Percentiles rank a stretch among this genome's conserved stretches.
phyloP scores from a whole-genome alignment of 1,140 invertebrate genomes.

The Leptinotarsa undecemlineata region DNA sequence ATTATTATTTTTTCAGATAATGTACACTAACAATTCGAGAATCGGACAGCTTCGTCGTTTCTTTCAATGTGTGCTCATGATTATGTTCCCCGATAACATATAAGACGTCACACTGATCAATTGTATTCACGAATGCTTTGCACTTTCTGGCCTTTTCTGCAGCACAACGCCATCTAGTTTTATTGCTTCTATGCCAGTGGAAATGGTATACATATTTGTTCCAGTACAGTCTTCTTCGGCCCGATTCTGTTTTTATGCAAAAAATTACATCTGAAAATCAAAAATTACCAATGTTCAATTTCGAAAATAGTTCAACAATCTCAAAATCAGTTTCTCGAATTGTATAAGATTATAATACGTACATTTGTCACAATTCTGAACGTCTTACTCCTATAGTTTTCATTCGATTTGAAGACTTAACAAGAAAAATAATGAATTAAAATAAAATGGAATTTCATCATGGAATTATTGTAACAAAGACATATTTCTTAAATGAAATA shows the following conservation, averaged over 20 bases:
- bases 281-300: too few species aligned
- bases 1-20: too few species aligned
- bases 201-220: slow-evolving; percentile 33
- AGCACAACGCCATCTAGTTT: slow-evolving; percentile 41
- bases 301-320: too few species aligned
- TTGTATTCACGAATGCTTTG: slow-evolving; percentile 30
- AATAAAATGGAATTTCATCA: too few species aligned
- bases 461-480: too few species aligned
- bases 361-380: too few species aligned
- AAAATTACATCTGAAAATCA: neutral
- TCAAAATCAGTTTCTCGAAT: too few species aligned
- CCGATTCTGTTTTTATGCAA: neutral
- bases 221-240: neutral
- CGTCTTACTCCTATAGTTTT: too few species aligned
- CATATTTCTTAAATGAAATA: too few species aligned
- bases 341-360: too few species aligned
- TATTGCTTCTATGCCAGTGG: slow-evolving; percentile 31
- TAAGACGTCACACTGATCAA: slow-evolving; percentile 33
- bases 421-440: too few species aligned
- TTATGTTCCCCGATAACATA: slow-evolving; percentile 9
- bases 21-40: neutral
- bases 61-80: neutral
- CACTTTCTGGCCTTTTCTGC: slow-evolving; percentile 35
- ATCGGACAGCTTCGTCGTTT: neutral
- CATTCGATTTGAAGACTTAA: too few species aligned